Base-by-base conservation (phyloP, 1,140 invertebrate genomes). In the Pseudomyrmex dendroicus region DNA sequence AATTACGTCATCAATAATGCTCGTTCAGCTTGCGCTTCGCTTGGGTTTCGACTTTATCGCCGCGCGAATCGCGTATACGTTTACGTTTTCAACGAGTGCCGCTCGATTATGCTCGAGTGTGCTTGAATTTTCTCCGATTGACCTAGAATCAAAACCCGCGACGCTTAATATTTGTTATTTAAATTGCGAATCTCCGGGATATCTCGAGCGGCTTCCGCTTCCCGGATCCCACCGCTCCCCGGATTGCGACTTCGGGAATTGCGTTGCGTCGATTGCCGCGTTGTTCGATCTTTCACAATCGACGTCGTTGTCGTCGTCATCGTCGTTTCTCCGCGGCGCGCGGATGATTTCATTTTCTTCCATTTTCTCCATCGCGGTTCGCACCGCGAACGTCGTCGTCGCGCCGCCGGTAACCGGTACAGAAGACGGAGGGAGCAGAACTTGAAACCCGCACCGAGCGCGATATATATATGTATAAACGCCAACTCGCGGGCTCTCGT, bases 1-100 rank as follows among this genome's bases (percentile, higher is more conserved):
- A 80, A 78, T 78, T 48, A 70, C 44, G 9, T 70, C 64, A 57
- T 78, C 64, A 56, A 67, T 68, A 77, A 77, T 77, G 63, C 17
- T 20, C 25, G 61, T 66, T 66, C 61, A 59, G 25, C 48, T 35
- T 10, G 50, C 54, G 61, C 63, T 35, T 2, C 15, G 44, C 64
- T 35, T 35, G 35, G 15, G 20, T 25, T 25, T 50, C 48, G 54
- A 78, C 52, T 70, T 78, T 44, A 59, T 22, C 66, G 50, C 48
- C 12, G 61, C 10, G n/a, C 54, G 76, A 80, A 22, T 78, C 15
- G 35, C 35, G 35, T n/a, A 17, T n/a, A 17, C 20, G 12, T 80
- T 56, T 70, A 80, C 20, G 35, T 54, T 25, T 25, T 57, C 48
- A 20, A 35, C 44, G 17, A 77, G 8, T 68, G 63, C 44, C 5